These are phyloP conservation scores for Prorops nasuta DNA, from an alignment of 1,140 invertebrate species.

Conservation along the genomic window DNA sequence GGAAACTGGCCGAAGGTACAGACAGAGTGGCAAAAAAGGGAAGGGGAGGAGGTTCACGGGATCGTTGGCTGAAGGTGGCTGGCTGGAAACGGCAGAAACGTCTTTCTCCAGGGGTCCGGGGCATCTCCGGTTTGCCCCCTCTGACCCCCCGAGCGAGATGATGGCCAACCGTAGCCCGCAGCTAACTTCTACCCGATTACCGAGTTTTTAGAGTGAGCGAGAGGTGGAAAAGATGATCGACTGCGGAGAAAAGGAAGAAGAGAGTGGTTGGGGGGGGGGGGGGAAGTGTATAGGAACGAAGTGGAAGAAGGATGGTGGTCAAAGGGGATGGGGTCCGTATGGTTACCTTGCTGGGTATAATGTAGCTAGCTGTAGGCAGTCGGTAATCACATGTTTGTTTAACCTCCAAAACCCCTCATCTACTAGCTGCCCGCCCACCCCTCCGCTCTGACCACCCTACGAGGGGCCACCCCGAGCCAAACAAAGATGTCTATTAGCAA, in stretches of 20 bases:
- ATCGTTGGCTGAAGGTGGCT: slow-evolving; percentile 15
- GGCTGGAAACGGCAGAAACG: slow-evolving; percentile 24
- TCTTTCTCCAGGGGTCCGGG: slow-evolving; percentile 4
- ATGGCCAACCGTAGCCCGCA: neutral
- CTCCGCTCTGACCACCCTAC: slow-evolving; percentile 39
- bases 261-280: neutral
- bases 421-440: slow-evolving; percentile 17
- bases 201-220: too few relatives aligned
- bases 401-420: slow-evolving; percentile 57
- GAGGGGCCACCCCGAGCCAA: slow-evolving; percentile 47
- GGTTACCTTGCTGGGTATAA: slow-evolving; percentile 51
- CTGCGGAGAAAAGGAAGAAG: neutral
- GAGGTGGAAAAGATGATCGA: neutral
- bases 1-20: too few relatives aligned
- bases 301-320: slow-evolving; percentile 9
- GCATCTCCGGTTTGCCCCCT: slow-evolving; percentile 17
- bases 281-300: slow-evolving; percentile 1
- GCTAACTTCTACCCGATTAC: neutral
- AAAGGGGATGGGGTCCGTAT: slow-evolving; percentile 19
- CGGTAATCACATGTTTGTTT: slow-evolving; percentile 59
- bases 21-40: too few relatives aligned
- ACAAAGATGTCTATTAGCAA: slow-evolving; percentile 50
- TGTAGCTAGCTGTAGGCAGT: slow-evolving; percentile 56
- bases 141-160: slow-evolving; percentile 10
- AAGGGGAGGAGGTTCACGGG: too few relatives aligned